A percentile compares a stretch with the other conserved stretches of the same genome.
phyloP scores from a whole-genome alignment of 2,888 invertebrate species.

The Brachycybe producta region DNA sequence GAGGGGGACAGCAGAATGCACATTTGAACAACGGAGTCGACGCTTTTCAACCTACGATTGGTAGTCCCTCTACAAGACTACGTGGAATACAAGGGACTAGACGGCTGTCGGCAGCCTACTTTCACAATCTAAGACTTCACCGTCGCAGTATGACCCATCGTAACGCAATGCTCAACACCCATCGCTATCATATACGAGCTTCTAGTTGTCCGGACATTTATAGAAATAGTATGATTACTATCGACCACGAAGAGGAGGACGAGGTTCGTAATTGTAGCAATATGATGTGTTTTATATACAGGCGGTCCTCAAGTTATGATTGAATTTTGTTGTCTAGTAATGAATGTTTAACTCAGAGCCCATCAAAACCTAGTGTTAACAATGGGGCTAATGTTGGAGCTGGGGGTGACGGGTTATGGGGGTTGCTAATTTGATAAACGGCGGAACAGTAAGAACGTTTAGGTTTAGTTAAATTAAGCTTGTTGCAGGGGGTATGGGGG shows the following conservation, averaged over 20 bases:
- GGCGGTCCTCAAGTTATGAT: too few species aligned
- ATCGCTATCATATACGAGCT: slow-evolving; percentile 61
- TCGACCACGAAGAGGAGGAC: slow-evolving; percentile 57
- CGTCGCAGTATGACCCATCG: slow-evolving; percentile 51
- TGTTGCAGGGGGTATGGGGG: too few species aligned
- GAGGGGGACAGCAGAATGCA: background rate
- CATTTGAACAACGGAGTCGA: background rate
- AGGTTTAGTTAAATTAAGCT: too few species aligned
- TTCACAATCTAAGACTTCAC: slow-evolving; percentile 59
- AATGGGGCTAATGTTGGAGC: too few species aligned
- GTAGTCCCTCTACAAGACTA: too few species aligned
- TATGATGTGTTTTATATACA: too few species aligned
- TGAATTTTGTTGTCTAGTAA: too few species aligned
- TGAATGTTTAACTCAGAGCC: too few species aligned
- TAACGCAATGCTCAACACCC: slow-evolving; percentile 74
- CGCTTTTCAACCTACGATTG: background rate
- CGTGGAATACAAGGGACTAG: slow-evolving; percentile 7
- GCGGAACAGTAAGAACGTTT: too few species aligned
- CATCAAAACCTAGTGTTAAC: too few species aligned
- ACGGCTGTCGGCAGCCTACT: slow-evolving; percentile 46
- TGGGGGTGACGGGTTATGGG: too few species aligned
- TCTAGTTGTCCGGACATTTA: slow-evolving; percentile 85
- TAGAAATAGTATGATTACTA: slow-evolving; percentile 70
- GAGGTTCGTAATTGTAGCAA: slow-evolving; percentile 44
- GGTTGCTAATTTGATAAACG: too few species aligned